Evolutionary conservation across 1,140 invertebrate species (phyloP), one percentile per base, ranked within the genome.

Genomic region (Drosophila fuyamai): DNA sequence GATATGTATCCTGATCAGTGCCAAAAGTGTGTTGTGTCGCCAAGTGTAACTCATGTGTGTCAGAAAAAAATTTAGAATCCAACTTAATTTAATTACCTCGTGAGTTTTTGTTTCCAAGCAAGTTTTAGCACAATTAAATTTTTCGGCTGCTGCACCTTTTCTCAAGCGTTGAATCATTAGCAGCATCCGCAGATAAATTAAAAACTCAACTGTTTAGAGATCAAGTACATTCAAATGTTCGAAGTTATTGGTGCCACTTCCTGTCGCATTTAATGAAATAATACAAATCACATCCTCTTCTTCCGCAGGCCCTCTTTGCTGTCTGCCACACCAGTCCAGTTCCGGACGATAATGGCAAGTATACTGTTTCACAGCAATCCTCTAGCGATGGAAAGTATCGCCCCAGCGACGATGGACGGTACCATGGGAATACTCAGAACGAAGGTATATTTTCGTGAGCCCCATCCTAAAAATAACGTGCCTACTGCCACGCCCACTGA

Each of bases 381-480:
- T 53, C 57, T 23, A 90, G 76, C 62, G 91, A 90, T 46, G 91
- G 90, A 62, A 74, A 55, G 77, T 92, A 92, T 74, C 81, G 50
- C 50, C 60, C 86, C 16, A 53, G 55, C 44, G 80, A 92, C 43
- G 91, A 92, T 84, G 91, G 91, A 80, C 80, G 76, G 5, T 92
- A 92, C 78, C 90, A 84, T 81, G 75, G 77, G 38, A 76, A 46
- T 50, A 60, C 88, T 10, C 60, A 73, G 5, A 74, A 86, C 35
- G 91, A 91, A 92, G 91, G 91, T 92, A 92, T 92, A 90, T 8
- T 32, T 65, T 82, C 56, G 65, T 78, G 75, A 84, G 60, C 56
- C 56, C 56, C 61, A 77, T 1, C 66, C 51, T 59, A 50, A 51
- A 67, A 58, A 46, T 56, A 60, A 38, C 32, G 66, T 65, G 60